Base-by-base conservation (phyloP, 2,113 vertebrate genomes). In the Mungos mungo region DNA sequence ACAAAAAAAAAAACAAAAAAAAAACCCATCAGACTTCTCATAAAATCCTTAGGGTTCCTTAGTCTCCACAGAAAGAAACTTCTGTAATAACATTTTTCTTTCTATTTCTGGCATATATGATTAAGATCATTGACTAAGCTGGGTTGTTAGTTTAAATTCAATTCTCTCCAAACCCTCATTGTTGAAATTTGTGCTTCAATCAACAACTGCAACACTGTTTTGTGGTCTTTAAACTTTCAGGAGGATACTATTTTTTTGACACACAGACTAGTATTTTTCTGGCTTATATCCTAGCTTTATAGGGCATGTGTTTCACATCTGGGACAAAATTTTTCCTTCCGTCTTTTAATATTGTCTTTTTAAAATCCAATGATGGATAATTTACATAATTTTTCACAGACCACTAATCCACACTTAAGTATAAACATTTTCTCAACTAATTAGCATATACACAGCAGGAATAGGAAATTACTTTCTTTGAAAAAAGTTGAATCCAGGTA, bases 221-320 rank as follows among this genome's bases (percentile, higher is more conserved):
- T 81, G 57, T 83, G 25, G 33, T 92, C 60, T 98, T 97, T 96
- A 93, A 96, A 95, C 87, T 96, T 84, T 88, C 47, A 93, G 65
- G 94, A 84, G n/a, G 92, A 95, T 81, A 66, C 29, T 66, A 31
- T 82, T 52, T 91, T 91, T 95, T 88, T 79, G 57, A 79, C 83
- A 79, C 33, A 60, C 50, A n/a, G 50, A 29, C 21, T 63, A 98
- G 66, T 88, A 77, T 90, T 89, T 96, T 82, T 93, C 87, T 95
- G 87, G 74, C 89, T 82, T 95, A 23, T 60, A 87, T 88, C 38
- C 90, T 77, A 92, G 60, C 1, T 31, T 96, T 96, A 80, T 90
- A 93, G 72, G 27, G n/a, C 6, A n/a, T 76, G 23, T 90, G 23
- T 71, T 38, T 95, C 81, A 88, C 71, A 96, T 45, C 80, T 96